Conservation (phyloP, 2,797 vertebrate species). For the Pseudochaenichthys georgianus region DNA sequence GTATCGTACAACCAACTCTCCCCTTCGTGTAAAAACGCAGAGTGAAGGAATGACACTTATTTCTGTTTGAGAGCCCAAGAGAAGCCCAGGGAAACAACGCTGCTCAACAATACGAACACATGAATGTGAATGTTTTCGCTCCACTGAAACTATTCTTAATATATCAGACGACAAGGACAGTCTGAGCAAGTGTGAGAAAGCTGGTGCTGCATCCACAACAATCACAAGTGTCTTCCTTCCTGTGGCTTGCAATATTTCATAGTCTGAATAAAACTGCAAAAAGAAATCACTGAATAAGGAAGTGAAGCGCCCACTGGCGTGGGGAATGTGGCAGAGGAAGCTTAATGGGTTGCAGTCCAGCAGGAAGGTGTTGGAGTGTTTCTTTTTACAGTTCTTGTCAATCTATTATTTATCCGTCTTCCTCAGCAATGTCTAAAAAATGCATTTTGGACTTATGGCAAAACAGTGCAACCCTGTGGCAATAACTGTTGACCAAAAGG, state of each 20-base stretch:
- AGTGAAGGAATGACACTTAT: constrained; percentile 46
- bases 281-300: constrained; percentile 6
- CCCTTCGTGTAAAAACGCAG: constrained; percentile 39
- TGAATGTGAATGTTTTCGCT: constrained; percentile 20
- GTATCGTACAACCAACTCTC: constrained; percentile 61
- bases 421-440: constrained; percentile 59
- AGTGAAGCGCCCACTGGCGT: constrained; percentile 19
- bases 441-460: constrained; percentile 50
- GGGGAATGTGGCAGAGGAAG: constrained; percentile 40
- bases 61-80: constrained; percentile 40
- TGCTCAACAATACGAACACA: constrained; percentile 18
- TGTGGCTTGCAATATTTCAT: constrained; percentile 14
- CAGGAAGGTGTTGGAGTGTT: constrained; percentile 5
- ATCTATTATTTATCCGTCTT: constrained; percentile 46
- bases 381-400: constrained; percentile 28
- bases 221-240: constrained; percentile 15
- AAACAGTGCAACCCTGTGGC: constrained; percentile 45
- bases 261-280: constrained; percentile 1
- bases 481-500: constrained; percentile 30
- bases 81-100: constrained; percentile 38
- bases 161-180: constrained; percentile 15
- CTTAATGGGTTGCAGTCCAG: constrained; percentile 17
- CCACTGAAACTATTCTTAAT: constrained; percentile 28
- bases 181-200: constrained; percentile 6
- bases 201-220: constrained; percentile 20